A percentile compares a stretch with the other conserved stretches of the same genome.
Evolutionary conservation across 2,797 vertebrate genomes (phyloP).

Genomic region (Nyctalus aviator): DNA sequence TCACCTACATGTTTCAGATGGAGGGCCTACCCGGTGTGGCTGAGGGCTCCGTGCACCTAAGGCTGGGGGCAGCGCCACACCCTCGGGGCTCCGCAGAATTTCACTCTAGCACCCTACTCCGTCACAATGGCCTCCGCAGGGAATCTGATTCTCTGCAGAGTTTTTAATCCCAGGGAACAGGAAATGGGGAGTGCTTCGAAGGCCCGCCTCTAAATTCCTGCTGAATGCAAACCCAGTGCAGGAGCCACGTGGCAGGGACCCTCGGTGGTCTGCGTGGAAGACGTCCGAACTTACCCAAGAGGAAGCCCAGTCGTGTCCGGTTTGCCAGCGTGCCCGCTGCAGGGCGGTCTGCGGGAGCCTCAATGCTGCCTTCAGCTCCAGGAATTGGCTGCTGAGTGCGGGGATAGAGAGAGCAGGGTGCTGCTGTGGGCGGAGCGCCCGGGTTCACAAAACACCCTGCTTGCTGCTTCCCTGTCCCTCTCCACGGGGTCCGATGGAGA

Average conservation of each 20-base stretch:
- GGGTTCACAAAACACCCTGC: background rate
- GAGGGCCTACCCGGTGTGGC: background rate
- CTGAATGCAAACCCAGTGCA: rapidly evolving
- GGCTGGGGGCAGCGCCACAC: background rate
- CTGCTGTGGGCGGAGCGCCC: background rate
- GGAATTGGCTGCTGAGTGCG: background rate
- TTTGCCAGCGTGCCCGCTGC: rapidly evolving
- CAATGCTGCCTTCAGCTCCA: rapidly evolving
- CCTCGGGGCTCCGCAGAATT: background rate
- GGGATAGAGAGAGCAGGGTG: background rate
- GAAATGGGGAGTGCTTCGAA: background rate
- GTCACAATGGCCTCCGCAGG: background rate
- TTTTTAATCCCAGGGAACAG: background rate
- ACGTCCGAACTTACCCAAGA: background rate
- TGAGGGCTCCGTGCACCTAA: background rate
- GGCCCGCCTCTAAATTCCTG: background rate
- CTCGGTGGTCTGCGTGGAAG: background rate
- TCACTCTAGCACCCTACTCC: too few relatives aligned
- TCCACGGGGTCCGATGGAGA: too few relatives aligned
- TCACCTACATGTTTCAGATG: background rate
- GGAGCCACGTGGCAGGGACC: background rate
- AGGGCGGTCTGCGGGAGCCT: background rate
- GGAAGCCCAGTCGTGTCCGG: background rate
- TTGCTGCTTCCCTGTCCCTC: background rate
- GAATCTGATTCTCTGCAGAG: background rate